phyloP scores from a whole-genome alignment of 2,888 invertebrate species.

The Physocephala rufipes region DNA sequence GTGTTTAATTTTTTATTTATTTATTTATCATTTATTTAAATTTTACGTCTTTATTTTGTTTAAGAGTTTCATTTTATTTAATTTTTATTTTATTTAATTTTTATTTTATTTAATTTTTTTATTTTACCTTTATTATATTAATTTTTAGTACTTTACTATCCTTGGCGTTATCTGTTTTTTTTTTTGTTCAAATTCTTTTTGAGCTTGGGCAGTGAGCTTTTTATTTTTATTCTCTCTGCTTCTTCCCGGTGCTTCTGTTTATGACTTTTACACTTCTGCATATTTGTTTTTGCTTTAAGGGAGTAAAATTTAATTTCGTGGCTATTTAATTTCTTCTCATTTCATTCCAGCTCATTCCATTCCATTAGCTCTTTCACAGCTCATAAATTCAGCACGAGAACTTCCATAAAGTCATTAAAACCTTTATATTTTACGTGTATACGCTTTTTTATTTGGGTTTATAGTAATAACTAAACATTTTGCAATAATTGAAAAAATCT shows the following conservation, averaged over 20 bases:
- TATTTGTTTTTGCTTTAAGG: no score
- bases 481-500: no score
- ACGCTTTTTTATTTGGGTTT: no score
- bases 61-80: neutral
- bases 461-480: no score
- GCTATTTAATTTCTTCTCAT: no score
- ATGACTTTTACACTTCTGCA: no score
- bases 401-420: no score
- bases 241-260: neutral
- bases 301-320: no score
- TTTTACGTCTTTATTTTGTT: neutral
- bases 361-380: no score
- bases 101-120: neutral
- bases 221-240: neutral
- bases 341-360: no score
- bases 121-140: neutral
- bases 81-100: conserved; percentile 1
- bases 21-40: neutral
- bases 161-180: neutral
- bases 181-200: neutral
- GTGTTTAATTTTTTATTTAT: neutral
- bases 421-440: no score
- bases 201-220: neutral
- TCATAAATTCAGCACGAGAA: no score
- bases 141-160: neutral